These are phyloP conservation scores for Chrysomela aeneicollis DNA, from an alignment of 2,888 invertebrate species.

Conservation along the genomic window DNA sequence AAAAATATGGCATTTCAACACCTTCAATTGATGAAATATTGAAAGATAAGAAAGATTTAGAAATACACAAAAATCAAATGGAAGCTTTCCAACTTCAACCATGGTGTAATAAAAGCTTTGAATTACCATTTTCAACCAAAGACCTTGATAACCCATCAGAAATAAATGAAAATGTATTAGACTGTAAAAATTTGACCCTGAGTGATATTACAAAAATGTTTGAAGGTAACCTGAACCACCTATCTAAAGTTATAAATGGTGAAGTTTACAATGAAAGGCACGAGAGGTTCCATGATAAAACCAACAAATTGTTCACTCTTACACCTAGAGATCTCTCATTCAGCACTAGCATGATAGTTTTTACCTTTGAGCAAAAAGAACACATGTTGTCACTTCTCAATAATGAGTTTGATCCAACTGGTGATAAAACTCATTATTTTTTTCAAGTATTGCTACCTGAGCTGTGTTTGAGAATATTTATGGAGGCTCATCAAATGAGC, in stretches of 20 bases:
- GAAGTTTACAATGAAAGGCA: conserved; percentile 41
- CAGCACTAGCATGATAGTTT: conserved; percentile 51
- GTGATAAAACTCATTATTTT: conserved; percentile 48
- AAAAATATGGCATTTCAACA: conserved; percentile 45
- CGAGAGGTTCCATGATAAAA: conserved; percentile 27
- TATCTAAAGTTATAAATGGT: conserved; percentile 40
- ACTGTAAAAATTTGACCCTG: conserved; percentile 44
- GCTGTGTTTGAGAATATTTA: conserved; percentile 54
- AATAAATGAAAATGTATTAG: conserved; percentile 25
- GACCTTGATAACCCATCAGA: conserved; percentile 12
- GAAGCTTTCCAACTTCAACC: conserved; percentile 33
- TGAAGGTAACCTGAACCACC: conserved; percentile 32
- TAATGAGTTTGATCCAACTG: conserved; percentile 45
- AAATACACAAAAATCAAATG: conserved; percentile 36
- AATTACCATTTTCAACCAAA: conserved; percentile 26
- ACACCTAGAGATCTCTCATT: conserved; percentile 46
- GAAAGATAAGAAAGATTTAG: conserved; percentile 39
- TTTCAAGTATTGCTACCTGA: conserved; percentile 55
- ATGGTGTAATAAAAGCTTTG: conserved; percentile 32
- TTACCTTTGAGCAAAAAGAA: conserved; percentile 51
- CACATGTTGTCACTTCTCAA: conserved; percentile 45
- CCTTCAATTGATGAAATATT: conserved; percentile 46
- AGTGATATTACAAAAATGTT: conserved; percentile 41
- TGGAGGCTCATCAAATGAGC: conserved; percentile 50
- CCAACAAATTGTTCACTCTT: conserved; percentile 23